A percentile compares a stretch with the other conserved stretches of the same genome.
These are phyloP conservation scores for Gymnarchus niloticus DNA, from an alignment of 2,113 vertebrate genomes.

Conservation along the genomic window DNA sequence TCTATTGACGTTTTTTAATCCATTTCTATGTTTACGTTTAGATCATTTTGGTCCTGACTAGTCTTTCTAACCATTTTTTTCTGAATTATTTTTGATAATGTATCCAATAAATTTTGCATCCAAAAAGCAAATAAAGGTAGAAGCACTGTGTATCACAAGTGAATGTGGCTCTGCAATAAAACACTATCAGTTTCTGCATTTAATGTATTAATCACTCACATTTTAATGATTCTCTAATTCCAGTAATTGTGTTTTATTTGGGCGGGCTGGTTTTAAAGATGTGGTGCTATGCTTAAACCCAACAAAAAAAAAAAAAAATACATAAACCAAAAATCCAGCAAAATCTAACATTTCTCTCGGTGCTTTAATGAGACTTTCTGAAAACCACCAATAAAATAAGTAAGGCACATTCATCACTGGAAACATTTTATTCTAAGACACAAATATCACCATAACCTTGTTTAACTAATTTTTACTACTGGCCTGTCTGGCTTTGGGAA, in stretches of 20 bases:
- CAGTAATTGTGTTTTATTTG: background rate
- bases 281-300: background rate
- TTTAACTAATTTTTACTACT: background rate
- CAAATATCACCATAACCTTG: background rate
- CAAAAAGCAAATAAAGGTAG: background rate
- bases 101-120: background rate
- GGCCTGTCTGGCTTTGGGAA: background rate
- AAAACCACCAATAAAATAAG: slow-evolving; percentile 11
- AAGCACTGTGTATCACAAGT: background rate
- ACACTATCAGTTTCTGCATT: background rate
- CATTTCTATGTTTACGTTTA: too few relatives aligned
- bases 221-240: background rate
- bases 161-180: background rate
- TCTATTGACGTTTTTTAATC: background rate
- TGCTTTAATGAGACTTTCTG: background rate
- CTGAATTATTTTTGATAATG: background rate
- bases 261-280: background rate
- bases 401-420: background rate
- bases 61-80: background rate
- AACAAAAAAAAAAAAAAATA: background rate
- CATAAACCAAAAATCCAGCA: background rate
- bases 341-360: background rate
- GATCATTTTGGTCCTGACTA: background rate
- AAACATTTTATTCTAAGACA: background rate
- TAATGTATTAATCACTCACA: background rate